Evolutionary conservation across 1,140 invertebrate species (phyloP).

Genomic region (Rhynchophorus ferrugineus): DNA sequence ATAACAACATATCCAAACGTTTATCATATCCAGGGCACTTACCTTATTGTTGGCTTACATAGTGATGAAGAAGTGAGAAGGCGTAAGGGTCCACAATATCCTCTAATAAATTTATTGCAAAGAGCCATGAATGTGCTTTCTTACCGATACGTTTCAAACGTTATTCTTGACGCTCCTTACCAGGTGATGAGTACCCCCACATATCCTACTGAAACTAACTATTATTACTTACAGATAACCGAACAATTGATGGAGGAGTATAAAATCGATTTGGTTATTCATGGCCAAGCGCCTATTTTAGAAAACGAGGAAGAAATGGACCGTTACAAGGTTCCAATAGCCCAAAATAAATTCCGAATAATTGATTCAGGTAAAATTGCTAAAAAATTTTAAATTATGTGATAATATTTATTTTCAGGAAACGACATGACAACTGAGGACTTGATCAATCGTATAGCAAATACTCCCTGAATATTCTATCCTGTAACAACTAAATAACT

Average conservation of each 20-base stretch:
- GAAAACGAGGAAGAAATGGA: conserved; percentile 72
- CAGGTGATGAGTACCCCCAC: conserved; percentile 35
- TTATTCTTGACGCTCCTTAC: conserved; percentile 98
- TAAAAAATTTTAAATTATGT: too few species aligned
- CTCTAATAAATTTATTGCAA: conserved; percentile 99
- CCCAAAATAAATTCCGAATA: conserved; percentile 53
- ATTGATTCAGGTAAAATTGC: conserved; percentile 55
- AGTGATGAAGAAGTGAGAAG: conserved; percentile 88
- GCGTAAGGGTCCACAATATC: conserved; percentile 95
- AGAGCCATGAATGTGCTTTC: conserved; percentile 93
- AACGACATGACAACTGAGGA: conserved; percentile 94
- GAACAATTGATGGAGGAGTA: conserved; percentile 94
- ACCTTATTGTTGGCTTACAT: conserved; percentile 95
- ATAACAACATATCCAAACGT: too few species aligned
- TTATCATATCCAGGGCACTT: conserved; percentile 68
- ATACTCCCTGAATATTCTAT: conserved; percentile 83
- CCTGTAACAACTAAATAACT: too few species aligned
- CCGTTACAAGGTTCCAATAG: conserved; percentile 82
- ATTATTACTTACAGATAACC: too few species aligned
- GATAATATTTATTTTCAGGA: conserved; percentile 38
- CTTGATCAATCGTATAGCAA: conserved; percentile 94
- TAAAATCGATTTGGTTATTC: conserved; percentile 86
- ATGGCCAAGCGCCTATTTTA: conserved; percentile 77
- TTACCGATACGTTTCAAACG: conserved; percentile 98
- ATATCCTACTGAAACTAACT: background rate